Conservation (phyloP, 2,113 vertebrate genomes). For the Delphinus delphis region DNA sequence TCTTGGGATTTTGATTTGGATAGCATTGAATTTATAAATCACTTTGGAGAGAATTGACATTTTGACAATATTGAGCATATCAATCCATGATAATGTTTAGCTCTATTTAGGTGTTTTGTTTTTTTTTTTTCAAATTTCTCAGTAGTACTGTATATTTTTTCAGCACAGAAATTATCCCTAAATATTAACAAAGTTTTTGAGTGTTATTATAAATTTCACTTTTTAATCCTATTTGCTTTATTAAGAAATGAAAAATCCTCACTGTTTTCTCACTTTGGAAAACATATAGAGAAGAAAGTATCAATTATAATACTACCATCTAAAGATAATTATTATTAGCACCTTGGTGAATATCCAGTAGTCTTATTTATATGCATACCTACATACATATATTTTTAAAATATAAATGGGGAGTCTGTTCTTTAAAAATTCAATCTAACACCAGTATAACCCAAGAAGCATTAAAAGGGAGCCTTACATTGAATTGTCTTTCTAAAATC, state of each 20-base stretch:
- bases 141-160: background rate
- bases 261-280: background rate
- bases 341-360: background rate
- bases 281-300: background rate
- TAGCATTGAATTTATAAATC: background rate
- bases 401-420: background rate
- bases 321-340: constrained; percentile 17
- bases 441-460: background rate
- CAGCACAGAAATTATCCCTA: background rate
- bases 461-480: background rate
- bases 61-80: background rate
- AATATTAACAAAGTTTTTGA: background rate
- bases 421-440: constrained; percentile 3
- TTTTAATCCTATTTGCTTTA: background rate
- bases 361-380: background rate
- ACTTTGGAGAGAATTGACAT: background rate
- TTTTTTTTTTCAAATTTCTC: background rate
- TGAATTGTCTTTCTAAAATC: background rate
- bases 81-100: background rate
- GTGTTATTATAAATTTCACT: background rate
- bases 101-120: background rate
- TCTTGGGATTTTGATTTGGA: background rate
- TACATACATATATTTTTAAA: background rate
- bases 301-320: background rate
- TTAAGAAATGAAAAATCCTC: background rate